Evolutionary conservation across 1,140 invertebrate genomes (phyloP).

Genomic region (Penaeus indicus): DNA sequence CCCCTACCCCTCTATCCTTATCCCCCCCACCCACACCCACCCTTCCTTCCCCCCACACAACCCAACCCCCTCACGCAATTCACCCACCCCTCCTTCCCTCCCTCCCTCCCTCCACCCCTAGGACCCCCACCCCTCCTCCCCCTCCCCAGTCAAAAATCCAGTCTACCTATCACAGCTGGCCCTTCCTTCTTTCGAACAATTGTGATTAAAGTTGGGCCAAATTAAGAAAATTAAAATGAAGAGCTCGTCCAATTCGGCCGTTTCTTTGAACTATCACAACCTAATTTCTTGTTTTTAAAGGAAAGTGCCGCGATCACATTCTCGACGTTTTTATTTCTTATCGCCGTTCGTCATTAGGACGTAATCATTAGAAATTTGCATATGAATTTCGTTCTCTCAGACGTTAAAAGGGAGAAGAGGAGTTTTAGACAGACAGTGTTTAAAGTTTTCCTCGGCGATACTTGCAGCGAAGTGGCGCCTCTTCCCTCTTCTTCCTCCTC

Average conservation of each 20-base stretch:
- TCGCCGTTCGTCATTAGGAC: slow-evolving; percentile 63
- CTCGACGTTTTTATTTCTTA: slow-evolving; percentile 53
- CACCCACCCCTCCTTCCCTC: not conserved
- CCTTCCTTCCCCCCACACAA: not conserved
- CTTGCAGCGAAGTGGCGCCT: not conserved
- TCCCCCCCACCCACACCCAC: not conserved
- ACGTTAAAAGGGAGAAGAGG: slow-evolving; percentile 42
- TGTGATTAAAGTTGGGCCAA: slow-evolving; percentile 65
- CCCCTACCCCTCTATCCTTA: not conserved
- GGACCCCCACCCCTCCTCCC: not conserved
- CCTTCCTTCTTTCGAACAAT: slow-evolving; percentile 57
- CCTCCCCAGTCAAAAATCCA: slow-evolving; percentile 37
- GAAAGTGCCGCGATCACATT: slow-evolving; percentile 63
- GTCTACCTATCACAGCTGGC: slow-evolving; percentile 48
- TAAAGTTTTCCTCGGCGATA: slow-evolving; percentile 2
- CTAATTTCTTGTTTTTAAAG: slow-evolving; percentile 65
- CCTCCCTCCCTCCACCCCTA: not conserved
- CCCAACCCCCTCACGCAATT: not conserved
- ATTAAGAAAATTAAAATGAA: slow-evolving; percentile 65
- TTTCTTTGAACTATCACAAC: slow-evolving; percentile 65
- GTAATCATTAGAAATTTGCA: slow-evolving; percentile 64
- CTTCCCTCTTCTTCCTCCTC: not conserved
- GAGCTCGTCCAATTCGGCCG: slow-evolving; percentile 50
- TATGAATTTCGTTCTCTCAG: slow-evolving; percentile 63
- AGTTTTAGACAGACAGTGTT: slow-evolving; percentile 49